phyloP scores from a whole-genome alignment of 2,888 invertebrate genomes.

The Myathropa florea region DNA sequence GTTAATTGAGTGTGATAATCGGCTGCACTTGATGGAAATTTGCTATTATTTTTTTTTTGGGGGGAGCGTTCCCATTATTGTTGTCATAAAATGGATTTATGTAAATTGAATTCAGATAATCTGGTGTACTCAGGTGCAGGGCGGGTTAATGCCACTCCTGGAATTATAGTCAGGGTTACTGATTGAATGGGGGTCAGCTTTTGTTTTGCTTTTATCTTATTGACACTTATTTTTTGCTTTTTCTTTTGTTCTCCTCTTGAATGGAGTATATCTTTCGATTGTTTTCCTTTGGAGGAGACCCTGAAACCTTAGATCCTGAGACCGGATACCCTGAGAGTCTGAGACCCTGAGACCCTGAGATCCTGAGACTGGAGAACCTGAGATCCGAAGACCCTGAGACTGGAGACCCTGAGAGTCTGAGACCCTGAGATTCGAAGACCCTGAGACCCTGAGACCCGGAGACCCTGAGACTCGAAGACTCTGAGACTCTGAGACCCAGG shows the following conservation, averaged over 20 bases:
- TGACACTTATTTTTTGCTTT: neutral
- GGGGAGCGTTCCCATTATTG: neutral
- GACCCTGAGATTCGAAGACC: too few relatives aligned
- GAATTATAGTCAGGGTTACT: neutral
- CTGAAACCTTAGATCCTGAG: too few relatives aligned
- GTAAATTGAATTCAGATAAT: conserved; percentile 4
- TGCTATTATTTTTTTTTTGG: neutral
- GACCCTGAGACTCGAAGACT: too few relatives aligned
- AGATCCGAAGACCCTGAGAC: too few relatives aligned
- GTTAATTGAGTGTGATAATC: conserved; percentile 65
- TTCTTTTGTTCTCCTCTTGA: neutral
- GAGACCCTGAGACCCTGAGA: too few relatives aligned
- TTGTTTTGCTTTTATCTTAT: neutral
- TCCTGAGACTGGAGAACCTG: too few relatives aligned
- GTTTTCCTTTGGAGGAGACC: too few relatives aligned
- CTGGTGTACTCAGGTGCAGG: neutral
- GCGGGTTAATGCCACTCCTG: neutral
- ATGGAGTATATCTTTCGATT: neutral
- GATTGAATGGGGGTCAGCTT: neutral
- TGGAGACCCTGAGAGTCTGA: too few relatives aligned
- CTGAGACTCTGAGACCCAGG: too few relatives aligned
- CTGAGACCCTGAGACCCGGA: too few relatives aligned
- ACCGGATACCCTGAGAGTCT: too few relatives aligned
- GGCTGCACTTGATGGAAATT: conserved; percentile 21
- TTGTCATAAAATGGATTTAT: conserved; percentile 12